These are phyloP conservation scores for Sesia apiformis DNA, from an alignment of 2,888 invertebrate species.

Conservation along the genomic window DNA sequence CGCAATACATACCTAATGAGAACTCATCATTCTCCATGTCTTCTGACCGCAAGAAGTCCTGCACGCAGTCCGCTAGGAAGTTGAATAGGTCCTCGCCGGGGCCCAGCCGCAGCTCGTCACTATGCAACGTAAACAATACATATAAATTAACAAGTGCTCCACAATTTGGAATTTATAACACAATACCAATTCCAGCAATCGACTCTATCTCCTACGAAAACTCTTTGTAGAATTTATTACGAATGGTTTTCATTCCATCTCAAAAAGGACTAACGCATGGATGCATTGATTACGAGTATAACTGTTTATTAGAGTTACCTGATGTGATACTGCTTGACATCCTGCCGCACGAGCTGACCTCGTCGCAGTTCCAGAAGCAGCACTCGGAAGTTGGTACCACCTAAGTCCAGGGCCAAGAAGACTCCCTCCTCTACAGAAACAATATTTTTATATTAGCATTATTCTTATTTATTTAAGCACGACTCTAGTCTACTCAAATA, in stretches of 20 bases:
- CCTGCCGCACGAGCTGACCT: constrained; percentile 72
- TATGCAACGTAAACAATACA: constrained; percentile 12
- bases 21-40: constrained; percentile 73
- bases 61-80: constrained; percentile 83
- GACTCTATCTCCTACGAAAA: no score
- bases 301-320: constrained; percentile 20
- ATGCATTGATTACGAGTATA: background rate
- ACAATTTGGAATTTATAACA: no score
- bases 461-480: no score
- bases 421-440: constrained; percentile 77
- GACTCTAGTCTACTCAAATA: no score
- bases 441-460: background rate
- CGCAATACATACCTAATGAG: constrained; percentile 75
- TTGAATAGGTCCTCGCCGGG: constrained; percentile 80
- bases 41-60: constrained; percentile 78
- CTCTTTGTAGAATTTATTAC: no score
- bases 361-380: constrained; percentile 76
- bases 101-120: constrained; percentile 76
- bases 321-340: constrained; percentile 78
- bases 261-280: no score
- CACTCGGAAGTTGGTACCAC: constrained; percentile 88
- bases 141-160: no score
- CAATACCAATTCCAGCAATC: no score
- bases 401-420: constrained; percentile 85
- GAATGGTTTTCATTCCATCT: no score